Base-by-base conservation (phyloP, 2,888 invertebrate species). In the Mycalesis mineus region DNA sequence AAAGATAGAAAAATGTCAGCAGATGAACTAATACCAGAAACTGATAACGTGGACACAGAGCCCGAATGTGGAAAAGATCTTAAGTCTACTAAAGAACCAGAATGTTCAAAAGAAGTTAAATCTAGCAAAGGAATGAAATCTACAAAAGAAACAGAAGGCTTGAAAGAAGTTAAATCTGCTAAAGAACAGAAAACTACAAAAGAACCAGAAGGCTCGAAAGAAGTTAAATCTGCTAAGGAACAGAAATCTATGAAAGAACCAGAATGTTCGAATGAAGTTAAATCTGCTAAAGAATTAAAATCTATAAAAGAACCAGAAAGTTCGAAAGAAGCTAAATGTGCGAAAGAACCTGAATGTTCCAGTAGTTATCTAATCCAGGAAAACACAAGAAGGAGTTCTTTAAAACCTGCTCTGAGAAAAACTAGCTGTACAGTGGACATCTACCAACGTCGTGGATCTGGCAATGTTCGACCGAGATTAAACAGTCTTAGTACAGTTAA, bases 341-440 rank as follows among this genome's bases (percentile, higher is more conserved):
- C 11, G 7, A 33, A 33, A 15, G 13, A 13, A 39, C 7, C 39
- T 39, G 14, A 14, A 39, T 5, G 31, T 47, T 29, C 71, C 42
- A 70, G 72, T 13, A 69, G 68, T 33, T 59, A 67, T 1, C 60
- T 64, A 69, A 53, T 65, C 67, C 44, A 76, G 73, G 40, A 58
- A 44, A 50, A 68, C 58, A 29, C 61, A 41, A 62, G 56, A 31
- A 62, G 60, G 42, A 61, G 55, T 55, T 63, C 65, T 9, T 48
- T 65, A n/a, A 69, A 65, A 29, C 63, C 60, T 39, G 71, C 14
- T 57, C 36, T 52, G n/a, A 76, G 88, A 9, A 88, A 88, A 60
- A 78, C 73, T 0, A 89, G 88, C 62, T 78, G 79, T 39, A 83
- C 86, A 0, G 65, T 78, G 8, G 88, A 89, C n/a, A 74, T 83